These are phyloP conservation scores for Dicycla oo DNA, from an alignment of 2,888 invertebrate genomes.

Conservation along the genomic window DNA sequence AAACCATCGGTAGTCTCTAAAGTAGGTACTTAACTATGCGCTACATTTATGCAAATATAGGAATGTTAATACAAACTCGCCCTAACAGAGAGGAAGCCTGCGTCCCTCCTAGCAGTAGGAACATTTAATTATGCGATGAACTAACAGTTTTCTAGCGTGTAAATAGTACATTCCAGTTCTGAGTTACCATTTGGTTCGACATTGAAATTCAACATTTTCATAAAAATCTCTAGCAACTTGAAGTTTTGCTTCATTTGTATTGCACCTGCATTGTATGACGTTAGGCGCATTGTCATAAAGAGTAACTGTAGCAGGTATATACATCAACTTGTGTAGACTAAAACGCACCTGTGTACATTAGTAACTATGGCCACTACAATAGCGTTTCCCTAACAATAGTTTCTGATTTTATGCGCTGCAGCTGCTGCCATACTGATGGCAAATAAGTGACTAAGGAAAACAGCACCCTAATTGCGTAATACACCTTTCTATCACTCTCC, in stretches of 20 bases:
- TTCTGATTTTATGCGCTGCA: constrained; percentile 17
- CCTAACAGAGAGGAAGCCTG: too few species aligned
- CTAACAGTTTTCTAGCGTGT: neutral
- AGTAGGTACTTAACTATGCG: too few species aligned
- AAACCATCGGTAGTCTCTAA: too few species aligned
- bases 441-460: neutral
- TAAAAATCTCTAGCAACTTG: constrained; percentile 10
- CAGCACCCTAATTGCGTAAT: too few species aligned
- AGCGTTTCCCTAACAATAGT: constrained; percentile 9
- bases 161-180: too few species aligned
- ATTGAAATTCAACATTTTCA: constrained; percentile 8
- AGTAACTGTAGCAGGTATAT: constrained; percentile 11
- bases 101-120: too few species aligned
- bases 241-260: constrained; percentile 25
- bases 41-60: too few species aligned
- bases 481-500: too few species aligned
- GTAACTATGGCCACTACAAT: neutral
- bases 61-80: too few species aligned
- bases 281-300: constrained; percentile 18
- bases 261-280: constrained; percentile 26
- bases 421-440: neutral
- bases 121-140: too few species aligned
- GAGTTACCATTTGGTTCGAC: too few species aligned
- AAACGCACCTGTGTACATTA: constrained; percentile 38
- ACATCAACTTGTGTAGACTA: constrained; percentile 21